Conservation (phyloP, 2,113 vertebrate species). For the Butastur rufipennis region DNA sequence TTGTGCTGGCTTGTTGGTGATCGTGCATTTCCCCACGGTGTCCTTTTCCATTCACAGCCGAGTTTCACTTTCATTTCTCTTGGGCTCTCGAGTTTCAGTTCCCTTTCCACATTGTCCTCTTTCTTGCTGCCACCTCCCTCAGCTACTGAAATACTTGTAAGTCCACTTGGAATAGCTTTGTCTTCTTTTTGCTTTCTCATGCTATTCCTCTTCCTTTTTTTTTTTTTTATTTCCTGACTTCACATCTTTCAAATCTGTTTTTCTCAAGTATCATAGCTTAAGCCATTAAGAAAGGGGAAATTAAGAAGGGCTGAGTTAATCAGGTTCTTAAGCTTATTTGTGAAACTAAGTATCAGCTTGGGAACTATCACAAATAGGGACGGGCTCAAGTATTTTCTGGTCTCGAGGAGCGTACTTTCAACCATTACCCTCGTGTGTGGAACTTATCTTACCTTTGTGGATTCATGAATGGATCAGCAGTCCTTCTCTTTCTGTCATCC, state of each 20-base stretch:
- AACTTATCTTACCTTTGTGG: neutral
- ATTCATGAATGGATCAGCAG: neutral
- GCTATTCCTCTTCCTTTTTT: neutral
- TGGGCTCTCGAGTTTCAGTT: slow-evolving; percentile 53
- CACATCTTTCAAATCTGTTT: neutral
- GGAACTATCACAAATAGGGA: neutral
- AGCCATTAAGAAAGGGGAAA: neutral
- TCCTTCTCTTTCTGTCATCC: neutral
- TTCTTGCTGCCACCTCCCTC: neutral
- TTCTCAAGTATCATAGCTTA: neutral
- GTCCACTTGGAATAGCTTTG: neutral
- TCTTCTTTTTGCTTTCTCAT: neutral
- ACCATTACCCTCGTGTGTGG: neutral
- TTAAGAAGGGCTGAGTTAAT: neutral
- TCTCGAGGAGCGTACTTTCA: neutral
- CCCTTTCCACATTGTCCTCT: neutral
- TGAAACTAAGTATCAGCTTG: neutral
- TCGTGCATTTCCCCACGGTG: neutral
- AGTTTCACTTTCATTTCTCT: slow-evolving; percentile 73
- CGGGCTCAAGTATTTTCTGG: neutral
- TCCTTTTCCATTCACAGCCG: neutral
- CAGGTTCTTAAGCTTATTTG: neutral
- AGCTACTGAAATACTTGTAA: neutral
- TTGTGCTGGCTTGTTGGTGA: neutral
- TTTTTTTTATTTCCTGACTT: neutral